phyloP scores from a whole-genome alignment of 2,113 vertebrate genomes.

The Phalacrocorax pelagicus region DNA sequence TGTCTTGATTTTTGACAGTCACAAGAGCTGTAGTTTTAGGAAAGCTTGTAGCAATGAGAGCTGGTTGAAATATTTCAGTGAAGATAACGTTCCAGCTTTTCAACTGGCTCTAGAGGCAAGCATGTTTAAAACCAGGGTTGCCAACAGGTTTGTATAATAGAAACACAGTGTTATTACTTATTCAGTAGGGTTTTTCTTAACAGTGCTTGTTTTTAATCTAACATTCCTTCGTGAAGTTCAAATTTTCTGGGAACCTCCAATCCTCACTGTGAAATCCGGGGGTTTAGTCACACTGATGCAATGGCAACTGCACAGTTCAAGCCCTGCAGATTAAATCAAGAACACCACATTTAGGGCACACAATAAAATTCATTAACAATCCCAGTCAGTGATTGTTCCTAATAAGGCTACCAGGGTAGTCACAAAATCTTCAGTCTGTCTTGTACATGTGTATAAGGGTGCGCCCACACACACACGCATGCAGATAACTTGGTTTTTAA shows the following conservation, averaged over 20 bases:
- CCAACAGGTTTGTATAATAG: slow-evolving; percentile 4
- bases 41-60: background rate
- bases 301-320: background rate
- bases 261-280: slow-evolving; percentile 28
- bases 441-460: background rate
- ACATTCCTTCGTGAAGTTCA: slow-evolving; percentile 8
- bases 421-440: background rate
- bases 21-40: background rate
- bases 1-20: slow-evolving; percentile 37
- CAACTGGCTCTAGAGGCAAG: background rate
- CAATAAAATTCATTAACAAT: background rate
- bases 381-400: background rate
- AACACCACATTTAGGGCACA: background rate
- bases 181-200: background rate
- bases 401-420: background rate
- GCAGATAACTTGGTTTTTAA: background rate
- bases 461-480: background rate
- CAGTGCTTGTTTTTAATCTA: background rate
- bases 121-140: background rate
- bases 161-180: background rate
- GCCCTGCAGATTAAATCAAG: background rate
- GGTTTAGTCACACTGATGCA: background rate
- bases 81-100: background rate
- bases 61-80: background rate
- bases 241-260: background rate